phyloP scores from a whole-genome alignment of 1,140 invertebrate species.

The Drosophila bipectinata region DNA sequence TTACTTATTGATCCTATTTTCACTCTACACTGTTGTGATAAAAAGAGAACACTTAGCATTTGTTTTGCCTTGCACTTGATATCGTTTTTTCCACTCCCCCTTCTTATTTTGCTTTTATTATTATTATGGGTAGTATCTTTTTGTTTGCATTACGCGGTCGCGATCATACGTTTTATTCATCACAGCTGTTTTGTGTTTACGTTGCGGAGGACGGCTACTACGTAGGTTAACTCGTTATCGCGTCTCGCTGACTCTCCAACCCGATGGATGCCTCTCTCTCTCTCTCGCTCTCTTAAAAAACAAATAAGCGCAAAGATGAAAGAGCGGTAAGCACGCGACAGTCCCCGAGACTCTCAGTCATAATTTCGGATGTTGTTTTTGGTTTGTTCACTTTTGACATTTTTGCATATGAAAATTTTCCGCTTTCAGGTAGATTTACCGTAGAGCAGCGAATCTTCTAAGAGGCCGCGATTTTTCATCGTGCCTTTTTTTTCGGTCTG shows the following conservation, averaged over 20 bases:
- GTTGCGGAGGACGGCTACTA: constrained; percentile 39
- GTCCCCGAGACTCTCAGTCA: constrained; percentile 36
- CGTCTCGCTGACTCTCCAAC: constrained; percentile 21
- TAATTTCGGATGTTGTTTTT: constrained; percentile 53
- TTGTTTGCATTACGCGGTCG: constrained; percentile 55
- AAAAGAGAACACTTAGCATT: constrained; percentile 21
- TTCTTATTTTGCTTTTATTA: not conserved
- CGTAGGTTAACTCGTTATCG: constrained; percentile 41
- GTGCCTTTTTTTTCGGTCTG: constrained; percentile 45
- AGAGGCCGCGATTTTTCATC: constrained; percentile 13
- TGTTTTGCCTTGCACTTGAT: constrained; percentile 36
- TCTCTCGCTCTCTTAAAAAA: constrained; percentile 6
- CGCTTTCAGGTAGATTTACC: constrained; percentile 79
- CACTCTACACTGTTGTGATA: constrained; percentile 50
- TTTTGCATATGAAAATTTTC: constrained; percentile 81
- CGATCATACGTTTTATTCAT: constrained; percentile 65
- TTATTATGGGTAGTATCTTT: constrained; percentile 13
- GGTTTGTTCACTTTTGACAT: constrained; percentile 78
- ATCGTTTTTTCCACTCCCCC: constrained; percentile 39
- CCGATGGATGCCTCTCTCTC: too few species aligned
- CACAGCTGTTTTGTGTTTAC: constrained; percentile 78
- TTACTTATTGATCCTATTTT: constrained; percentile 40
- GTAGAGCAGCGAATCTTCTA: constrained; percentile 55
- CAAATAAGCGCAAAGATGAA: constrained; percentile 16
- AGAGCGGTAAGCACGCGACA: constrained; percentile 14